Evolutionary conservation across 2,888 invertebrate species (phyloP).

Genomic region (Cataglyphis rosenhaueri): DNA sequence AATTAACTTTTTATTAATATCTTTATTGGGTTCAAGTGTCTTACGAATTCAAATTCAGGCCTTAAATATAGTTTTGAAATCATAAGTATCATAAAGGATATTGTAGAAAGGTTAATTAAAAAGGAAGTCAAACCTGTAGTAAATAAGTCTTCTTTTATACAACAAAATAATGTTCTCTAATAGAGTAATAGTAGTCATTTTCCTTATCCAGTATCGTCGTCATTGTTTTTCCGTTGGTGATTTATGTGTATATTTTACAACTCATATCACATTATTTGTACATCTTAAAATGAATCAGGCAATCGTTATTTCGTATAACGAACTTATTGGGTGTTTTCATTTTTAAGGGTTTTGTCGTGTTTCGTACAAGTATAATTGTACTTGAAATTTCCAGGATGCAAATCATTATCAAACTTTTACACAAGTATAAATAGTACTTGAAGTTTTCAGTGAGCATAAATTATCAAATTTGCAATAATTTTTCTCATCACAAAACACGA

Average conservation of each 20-base stretch:
- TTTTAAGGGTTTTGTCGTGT: conserved; percentile 19
- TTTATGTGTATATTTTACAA: conserved; percentile 78
- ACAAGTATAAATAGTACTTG: conserved; percentile 73
- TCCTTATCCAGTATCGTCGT: conserved; percentile 68
- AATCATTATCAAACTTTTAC: conserved; percentile 30
- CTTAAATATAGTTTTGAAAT: conserved; percentile 67
- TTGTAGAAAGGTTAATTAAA: conserved; percentile 76
- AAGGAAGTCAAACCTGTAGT: conserved; percentile 79
- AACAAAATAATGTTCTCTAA: conserved; percentile 81
- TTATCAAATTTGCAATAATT: conserved; percentile 59
- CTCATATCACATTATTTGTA: conserved; percentile 83
- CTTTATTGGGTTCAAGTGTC: conserved; percentile 72
- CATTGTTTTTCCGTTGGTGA: conserved; percentile 68
- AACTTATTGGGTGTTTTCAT: conserved; percentile 44
- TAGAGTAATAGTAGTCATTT: conserved; percentile 58
- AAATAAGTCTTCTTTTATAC: conserved; percentile 81
- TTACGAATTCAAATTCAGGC: conserved; percentile 71
- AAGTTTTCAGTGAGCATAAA: conserved; percentile 76
- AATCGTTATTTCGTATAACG: conserved; percentile 43
- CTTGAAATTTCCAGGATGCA: neutral
- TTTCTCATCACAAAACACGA: conserved; percentile 63
- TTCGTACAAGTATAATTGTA: conserved; percentile 52
- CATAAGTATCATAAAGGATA: conserved; percentile 69
- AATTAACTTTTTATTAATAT: conserved; percentile 66
- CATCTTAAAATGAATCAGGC: conserved; percentile 77